Percentiles rank a stretch among this genome's conserved stretches.
These are phyloP conservation scores for Octonoba sinensis DNA, from an alignment of 2,888 invertebrate species.

Conservation along the genomic window DNA sequence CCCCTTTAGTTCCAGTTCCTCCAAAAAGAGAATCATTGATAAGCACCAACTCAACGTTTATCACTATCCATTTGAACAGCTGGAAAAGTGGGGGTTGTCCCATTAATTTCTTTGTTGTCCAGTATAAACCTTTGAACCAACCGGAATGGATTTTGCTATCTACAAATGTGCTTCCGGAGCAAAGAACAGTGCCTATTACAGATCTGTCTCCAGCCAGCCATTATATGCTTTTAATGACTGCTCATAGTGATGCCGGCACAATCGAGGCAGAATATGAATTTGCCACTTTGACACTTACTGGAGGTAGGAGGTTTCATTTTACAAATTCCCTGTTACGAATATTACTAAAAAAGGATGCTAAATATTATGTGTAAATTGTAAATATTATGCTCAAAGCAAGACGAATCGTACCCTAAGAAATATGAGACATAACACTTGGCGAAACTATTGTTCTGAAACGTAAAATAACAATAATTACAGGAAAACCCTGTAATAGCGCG, in stretches of 20 bases:
- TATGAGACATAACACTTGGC: too few species aligned
- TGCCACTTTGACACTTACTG: constrained; percentile 91
- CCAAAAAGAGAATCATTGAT: constrained; percentile 92
- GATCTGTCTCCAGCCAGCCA: constrained; percentile 93
- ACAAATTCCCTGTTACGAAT: background rate
- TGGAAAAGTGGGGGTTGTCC: constrained; percentile 97
- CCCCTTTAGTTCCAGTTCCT: constrained; percentile 82
- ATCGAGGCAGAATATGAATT: constrained; percentile 96
- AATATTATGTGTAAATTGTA: too few species aligned
- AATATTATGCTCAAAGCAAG: too few species aligned
- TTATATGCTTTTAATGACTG: constrained; percentile 90
- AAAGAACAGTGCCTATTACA: constrained; percentile 65
- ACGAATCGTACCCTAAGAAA: too few species aligned
- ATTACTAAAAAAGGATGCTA: background rate
- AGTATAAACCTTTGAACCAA: constrained; percentile 75
- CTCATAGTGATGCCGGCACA: constrained; percentile 90
- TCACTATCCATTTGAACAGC: constrained; percentile 89
- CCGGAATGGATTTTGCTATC: constrained; percentile 93
- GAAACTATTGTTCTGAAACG: too few species aligned
- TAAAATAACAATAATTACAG: too few species aligned
- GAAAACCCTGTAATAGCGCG: too few species aligned
- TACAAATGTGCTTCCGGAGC: constrained; percentile 85
- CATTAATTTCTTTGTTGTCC: constrained; percentile 94
- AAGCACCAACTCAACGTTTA: constrained; percentile 92
- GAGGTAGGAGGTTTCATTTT: constrained; percentile 79